Conservation (phyloP, 2,113 vertebrate species). For the Prolemur simus region DNA sequence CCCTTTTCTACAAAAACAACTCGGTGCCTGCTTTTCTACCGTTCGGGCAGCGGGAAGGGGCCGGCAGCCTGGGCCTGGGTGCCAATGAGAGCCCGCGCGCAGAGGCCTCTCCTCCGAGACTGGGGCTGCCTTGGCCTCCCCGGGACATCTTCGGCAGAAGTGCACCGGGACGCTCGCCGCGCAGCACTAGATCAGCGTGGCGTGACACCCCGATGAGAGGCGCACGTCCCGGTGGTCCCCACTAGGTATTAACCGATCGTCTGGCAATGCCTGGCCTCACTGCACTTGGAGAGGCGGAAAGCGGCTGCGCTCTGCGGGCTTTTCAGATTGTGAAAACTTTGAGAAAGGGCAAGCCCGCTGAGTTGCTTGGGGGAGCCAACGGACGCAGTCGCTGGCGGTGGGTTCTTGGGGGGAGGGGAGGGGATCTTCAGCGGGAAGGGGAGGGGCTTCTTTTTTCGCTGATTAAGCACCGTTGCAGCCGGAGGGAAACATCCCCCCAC, state of each 20-base stretch:
- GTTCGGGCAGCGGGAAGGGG: conserved; percentile 59
- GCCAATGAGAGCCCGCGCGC: conserved; percentile 28
- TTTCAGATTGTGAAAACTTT: neutral
- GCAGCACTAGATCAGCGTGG: neutral
- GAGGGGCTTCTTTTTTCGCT: neutral
- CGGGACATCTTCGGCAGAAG: neutral
- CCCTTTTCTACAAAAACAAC: conserved; percentile 83
- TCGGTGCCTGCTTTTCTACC: conserved; percentile 62
- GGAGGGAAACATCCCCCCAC: neutral
- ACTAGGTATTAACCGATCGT: conserved; percentile 14
- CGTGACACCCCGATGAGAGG: neutral
- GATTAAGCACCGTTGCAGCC: rapidly evolving
- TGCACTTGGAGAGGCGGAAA: neutral
- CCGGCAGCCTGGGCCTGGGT: neutral
- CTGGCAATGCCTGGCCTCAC: neutral
- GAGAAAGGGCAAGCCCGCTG: neutral
- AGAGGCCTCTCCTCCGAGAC: conserved; percentile 14
- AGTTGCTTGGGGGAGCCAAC: neutral
- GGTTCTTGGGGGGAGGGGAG: neutral
- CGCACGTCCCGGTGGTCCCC: neutral
- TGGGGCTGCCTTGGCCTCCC: neutral
- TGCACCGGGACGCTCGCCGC: neutral
- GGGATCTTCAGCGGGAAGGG: rapidly evolving
- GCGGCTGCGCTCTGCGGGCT: neutral
- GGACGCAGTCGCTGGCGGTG: rapidly evolving